Conservation (phyloP, 2,888 invertebrate genomes). For the Eremobia ochroleuca region DNA sequence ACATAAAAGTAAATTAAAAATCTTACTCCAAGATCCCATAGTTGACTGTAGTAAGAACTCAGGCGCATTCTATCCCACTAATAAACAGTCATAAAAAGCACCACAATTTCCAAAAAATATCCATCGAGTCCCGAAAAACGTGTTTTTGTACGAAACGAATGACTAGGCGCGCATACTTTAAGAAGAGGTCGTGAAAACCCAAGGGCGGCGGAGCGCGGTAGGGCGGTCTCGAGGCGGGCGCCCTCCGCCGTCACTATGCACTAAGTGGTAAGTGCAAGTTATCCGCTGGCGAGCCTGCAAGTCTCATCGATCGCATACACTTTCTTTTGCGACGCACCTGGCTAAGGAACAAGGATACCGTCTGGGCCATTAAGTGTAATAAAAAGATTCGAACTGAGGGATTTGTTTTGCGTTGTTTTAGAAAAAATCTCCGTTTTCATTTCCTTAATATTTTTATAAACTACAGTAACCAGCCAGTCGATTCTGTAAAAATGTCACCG, state of each 20-base stretch:
- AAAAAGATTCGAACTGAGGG: conserved; percentile 6
- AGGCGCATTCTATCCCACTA: conserved; percentile 69
- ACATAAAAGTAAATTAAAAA: conserved; percentile 7
- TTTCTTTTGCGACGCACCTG: conserved; percentile 75
- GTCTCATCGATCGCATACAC: conserved; percentile 83
- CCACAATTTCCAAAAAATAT: conserved; percentile 52
- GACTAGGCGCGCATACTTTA: conserved; percentile 70
- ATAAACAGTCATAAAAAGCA: conserved; percentile 30
- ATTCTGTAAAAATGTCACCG: too few species aligned
- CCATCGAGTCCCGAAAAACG: conserved; percentile 38
- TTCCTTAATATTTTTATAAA: not conserved
- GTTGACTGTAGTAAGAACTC: conserved; percentile 76
- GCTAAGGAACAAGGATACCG: conserved; percentile 56
- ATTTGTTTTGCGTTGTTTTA: not conserved
- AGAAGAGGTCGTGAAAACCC: conserved; percentile 66
- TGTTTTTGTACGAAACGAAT: conserved; percentile 52
- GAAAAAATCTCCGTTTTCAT: not conserved
- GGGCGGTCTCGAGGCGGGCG: conserved; percentile 77
- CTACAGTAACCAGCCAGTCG: not conserved
- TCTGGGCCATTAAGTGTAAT: conserved; percentile 35
- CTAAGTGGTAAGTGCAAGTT: conserved; percentile 86
- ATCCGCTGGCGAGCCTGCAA: conserved; percentile 73
- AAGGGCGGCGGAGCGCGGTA: conserved; percentile 69
- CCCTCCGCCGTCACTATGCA: conserved; percentile 82
- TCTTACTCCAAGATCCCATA: conserved; percentile 81